Conservation (phyloP, 53 echinoderm and acorn worm species). For the Henricia sp. region DNA sequence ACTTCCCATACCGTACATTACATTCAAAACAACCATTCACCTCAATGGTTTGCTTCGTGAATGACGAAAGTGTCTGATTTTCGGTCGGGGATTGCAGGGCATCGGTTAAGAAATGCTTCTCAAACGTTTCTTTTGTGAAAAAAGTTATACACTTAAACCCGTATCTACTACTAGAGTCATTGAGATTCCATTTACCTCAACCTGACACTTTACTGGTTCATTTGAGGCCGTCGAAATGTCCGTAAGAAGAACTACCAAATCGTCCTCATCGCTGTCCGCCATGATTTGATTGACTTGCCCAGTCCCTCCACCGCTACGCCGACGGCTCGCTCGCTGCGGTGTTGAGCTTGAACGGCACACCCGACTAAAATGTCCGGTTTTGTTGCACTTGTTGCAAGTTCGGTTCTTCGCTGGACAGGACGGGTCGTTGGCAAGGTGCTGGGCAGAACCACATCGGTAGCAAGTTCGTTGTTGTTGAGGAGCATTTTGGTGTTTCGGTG, state of each 20-base stretch:
- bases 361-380: conserved; percentile 29
- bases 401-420: conserved; percentile 28
- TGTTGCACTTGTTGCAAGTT: conserved; percentile 32
- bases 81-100: neutral
- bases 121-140: neutral
- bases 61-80: conserved; percentile 8
- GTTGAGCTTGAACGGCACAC: conserved; percentile 4
- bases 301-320: neutral
- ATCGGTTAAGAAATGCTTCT: conserved; percentile 6
- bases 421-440: conserved; percentile 37
- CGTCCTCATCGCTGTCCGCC: neutral
- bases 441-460: conserved; percentile 35
- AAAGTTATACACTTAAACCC: conserved; percentile 8
- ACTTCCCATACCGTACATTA: conserved; percentile 12
- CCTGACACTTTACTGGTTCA: neutral
- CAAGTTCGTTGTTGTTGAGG: neutral
- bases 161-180: conserved; percentile 8
- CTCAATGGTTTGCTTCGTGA: neutral
- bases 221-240: neutral
- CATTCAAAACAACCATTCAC: conserved; percentile 22
- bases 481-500: neutral
- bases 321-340: neutral
- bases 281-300: conserved; percentile 7
- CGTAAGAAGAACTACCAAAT: neutral
- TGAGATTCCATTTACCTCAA: conserved; percentile 7